phyloP scores from a whole-genome alignment of 2,797 vertebrate species.

The Momotus momota region DNA sequence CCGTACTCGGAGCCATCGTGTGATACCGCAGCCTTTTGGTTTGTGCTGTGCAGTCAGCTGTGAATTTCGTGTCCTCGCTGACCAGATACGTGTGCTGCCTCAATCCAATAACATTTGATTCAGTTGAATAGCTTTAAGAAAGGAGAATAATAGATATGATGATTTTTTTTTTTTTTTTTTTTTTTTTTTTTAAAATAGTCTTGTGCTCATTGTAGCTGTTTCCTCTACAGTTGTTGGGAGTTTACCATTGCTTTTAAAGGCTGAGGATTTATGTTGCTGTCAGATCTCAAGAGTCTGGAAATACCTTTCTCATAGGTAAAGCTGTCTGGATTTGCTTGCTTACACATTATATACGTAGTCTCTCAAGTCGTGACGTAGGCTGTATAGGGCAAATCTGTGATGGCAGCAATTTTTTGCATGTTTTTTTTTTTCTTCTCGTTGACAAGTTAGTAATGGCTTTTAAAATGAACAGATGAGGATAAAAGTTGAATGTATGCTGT shows the following conservation, averaged over 20 bases:
- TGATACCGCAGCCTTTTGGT: neutral
- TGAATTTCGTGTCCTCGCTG: rapidly evolving
- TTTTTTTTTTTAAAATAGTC: neutral
- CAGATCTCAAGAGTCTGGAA: neutral
- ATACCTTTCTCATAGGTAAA: neutral
- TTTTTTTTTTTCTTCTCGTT: neutral
- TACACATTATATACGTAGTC: rapidly evolving
- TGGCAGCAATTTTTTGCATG: neutral
- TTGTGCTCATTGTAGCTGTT: neutral
- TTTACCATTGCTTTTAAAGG: neutral
- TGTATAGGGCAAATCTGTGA: rapidly evolving
- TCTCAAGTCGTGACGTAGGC: neutral
- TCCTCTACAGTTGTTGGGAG: neutral
- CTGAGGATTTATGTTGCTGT: neutral
- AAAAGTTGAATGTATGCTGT: neutral
- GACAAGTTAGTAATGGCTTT: neutral
- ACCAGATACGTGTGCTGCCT: neutral
- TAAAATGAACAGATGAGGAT: neutral
- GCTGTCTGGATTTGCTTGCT: neutral
- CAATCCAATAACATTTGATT: neutral
- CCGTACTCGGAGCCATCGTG: rapidly evolving
- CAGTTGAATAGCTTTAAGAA: neutral
- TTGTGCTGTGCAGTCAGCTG: neutral
- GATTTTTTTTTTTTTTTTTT: neutral
- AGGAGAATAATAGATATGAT: neutral